Evolutionary conservation across 2,113 vertebrate species (phyloP), one percentile per base, ranked within the genome.

Genomic region (Neoarius graeffei): DNA sequence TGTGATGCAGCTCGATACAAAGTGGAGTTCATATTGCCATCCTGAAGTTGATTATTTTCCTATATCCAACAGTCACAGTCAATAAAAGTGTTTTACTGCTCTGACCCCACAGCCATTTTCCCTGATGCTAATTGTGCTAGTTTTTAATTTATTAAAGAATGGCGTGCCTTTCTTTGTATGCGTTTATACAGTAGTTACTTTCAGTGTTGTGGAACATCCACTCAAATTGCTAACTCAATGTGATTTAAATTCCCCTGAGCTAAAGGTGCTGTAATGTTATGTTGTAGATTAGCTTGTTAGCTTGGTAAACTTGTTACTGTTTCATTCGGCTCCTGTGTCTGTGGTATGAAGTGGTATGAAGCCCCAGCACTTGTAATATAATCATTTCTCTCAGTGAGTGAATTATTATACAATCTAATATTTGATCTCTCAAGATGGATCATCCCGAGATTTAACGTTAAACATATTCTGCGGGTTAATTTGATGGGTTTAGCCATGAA

Each of bases 401-500:
- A 79, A 66, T 67, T 57, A 48, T 57, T 76, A 69, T 27, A 19
- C 67, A 25, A 82, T 82, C 19, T 82, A 48, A 62, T 82, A 82
- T 82, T 82, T 82, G 59, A 64, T 62, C 25, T 86, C 15, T 35
- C 48, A 23, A 35, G 60, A 42, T 9, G 64, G 27, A 52, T 25
- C 54, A 50, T 66, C 50, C 11, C 4, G 62, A 62, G 52, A 86
- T 56, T 54, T 67, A 81, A 62, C 80, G 30, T 81, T 71, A 71
- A 81, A 87, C 52, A 57, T 64, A 85, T 81, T 71, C 30, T 15
- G 64, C 42, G 13, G 60, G 64, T 77, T 87, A 67, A 71, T 87
- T 77, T 83, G 69, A 64, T 76, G 80, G 81, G 64, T 80, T 71
- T 64, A 82, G 64, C 20, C 85, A 71, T 30, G 8, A 52, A 66